These are phyloP conservation scores for Crossaster papposus DNA, from an alignment of 53 echinoderm and acorn worm genomes.

Conservation along the genomic window DNA sequence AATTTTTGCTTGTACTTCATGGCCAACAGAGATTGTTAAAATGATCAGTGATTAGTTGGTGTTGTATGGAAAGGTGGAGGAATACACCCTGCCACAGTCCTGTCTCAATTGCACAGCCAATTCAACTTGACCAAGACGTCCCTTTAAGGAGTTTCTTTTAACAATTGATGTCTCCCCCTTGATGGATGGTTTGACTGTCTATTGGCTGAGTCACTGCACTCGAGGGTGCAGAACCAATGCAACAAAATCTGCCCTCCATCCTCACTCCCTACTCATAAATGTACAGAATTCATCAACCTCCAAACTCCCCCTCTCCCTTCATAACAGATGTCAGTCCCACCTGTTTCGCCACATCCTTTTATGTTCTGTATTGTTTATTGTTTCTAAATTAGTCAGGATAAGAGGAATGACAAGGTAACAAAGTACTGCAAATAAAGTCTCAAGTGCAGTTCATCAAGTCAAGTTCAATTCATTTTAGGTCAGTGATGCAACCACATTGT, in stretches of 20 bases:
- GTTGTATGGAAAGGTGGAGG: background rate
- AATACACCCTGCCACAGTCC: background rate
- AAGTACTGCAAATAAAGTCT: background rate
- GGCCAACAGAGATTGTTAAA: background rate
- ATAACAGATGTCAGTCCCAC: constrained; percentile 49
- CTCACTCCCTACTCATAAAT: constrained; percentile 36
- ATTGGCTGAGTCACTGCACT: constrained; percentile 59
- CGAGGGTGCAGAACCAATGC: constrained; percentile 59
- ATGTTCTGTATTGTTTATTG: constrained; percentile 14
- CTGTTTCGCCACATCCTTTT: constrained; percentile 33
- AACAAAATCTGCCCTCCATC: constrained; percentile 53
- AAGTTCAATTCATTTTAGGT: background rate
- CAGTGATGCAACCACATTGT: background rate
- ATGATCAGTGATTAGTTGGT: background rate
- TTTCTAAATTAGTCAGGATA: constrained; percentile 5
- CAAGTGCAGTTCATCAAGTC: background rate
- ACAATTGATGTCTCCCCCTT: constrained; percentile 21
- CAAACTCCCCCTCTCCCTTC: background rate
- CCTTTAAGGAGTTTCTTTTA: constrained; percentile 27
- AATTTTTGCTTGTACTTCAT: background rate
- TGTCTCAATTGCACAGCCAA: background rate
- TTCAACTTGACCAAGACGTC: constrained; percentile 2
- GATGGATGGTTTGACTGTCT: constrained; percentile 59
- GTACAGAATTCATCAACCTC: constrained; percentile 16
- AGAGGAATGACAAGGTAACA: background rate